Conservation (phyloP, 2,797 vertebrate genomes). For the Cyprinella venusta region DNA sequence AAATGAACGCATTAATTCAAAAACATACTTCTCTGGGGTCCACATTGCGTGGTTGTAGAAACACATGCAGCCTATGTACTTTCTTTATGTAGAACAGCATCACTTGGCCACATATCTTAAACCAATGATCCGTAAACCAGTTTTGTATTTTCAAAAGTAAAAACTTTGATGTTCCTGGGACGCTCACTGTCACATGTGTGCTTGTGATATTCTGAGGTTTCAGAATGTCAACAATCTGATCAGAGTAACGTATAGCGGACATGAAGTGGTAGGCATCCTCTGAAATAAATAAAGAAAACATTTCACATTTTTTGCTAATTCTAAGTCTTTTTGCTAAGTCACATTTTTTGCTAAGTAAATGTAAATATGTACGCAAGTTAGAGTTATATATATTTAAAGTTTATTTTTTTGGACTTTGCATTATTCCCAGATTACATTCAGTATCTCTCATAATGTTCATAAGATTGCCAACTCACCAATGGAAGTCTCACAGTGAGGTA, state of each 20-base stretch:
- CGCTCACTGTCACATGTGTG: constrained; percentile 9
- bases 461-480: constrained; percentile 21
- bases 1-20: not conserved
- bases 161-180: constrained; percentile 6
- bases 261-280: constrained; percentile 19
- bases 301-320: not conserved
- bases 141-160: not conserved
- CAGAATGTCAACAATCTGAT: not conserved
- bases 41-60: not conserved
- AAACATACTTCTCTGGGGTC: constrained; percentile 2
- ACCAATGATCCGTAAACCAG: not conserved
- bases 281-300: not conserved
- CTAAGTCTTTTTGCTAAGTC: too few relatives aligned
- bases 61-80: constrained; percentile 16
- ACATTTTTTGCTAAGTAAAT: too few relatives aligned
- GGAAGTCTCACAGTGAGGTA: constrained; percentile 42
- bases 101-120: not conserved
- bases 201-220: constrained; percentile 23
- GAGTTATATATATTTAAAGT: not conserved
- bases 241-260: constrained; percentile 5
- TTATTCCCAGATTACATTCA: not conserved
- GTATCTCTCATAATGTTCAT: not conserved
- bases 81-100: not conserved
- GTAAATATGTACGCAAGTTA: not conserved
- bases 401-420: not conserved